phyloP scores from a whole-genome alignment of 2,797 vertebrate genomes.

The Dallia pectoralis region DNA sequence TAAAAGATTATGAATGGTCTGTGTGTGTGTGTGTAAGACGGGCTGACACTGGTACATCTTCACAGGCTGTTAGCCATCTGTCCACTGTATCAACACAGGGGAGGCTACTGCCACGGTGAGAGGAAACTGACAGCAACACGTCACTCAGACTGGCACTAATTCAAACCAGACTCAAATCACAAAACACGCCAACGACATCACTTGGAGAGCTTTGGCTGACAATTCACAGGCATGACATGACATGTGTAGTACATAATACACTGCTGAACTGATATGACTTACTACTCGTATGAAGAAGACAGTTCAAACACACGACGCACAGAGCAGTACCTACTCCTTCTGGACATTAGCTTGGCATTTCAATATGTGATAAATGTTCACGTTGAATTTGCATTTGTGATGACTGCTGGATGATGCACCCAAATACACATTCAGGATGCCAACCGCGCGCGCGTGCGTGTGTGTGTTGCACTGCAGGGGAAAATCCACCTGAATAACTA shows the following conservation, averaged over 20 bases:
- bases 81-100: slow-evolving; percentile 30
- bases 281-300: no score
- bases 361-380: slow-evolving; percentile 54
- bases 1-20: not conserved
- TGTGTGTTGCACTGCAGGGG: slow-evolving; percentile 2
- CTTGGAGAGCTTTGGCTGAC: no score
- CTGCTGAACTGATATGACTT: no score
- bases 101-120: slow-evolving; percentile 18
- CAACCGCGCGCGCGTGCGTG: slow-evolving; percentile 31
- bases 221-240: no score
- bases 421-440: slow-evolving; percentile 37
- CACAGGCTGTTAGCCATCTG: slow-evolving; percentile 46
- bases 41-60: slow-evolving; percentile 27
- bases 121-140: slow-evolving; percentile 37
- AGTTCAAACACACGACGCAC: no score
- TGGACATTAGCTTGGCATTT: not conserved
- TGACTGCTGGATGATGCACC: slow-evolving; percentile 43
- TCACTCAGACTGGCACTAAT: slow-evolving; percentile 46
- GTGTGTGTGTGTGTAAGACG: slow-evolving; percentile 8
- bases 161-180: slow-evolving; percentile 26
- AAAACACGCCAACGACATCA: not conserved
- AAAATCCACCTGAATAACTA: not conserved
- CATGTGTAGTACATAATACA: no score
- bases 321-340: no score
- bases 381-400: slow-evolving; percentile 45